Percentiles rank a stretch among this genome's conserved stretches.
These are phyloP conservation scores for Peucedramus taeniatus DNA, from an alignment of 2,113 vertebrate genomes.

Conservation along the genomic window DNA sequence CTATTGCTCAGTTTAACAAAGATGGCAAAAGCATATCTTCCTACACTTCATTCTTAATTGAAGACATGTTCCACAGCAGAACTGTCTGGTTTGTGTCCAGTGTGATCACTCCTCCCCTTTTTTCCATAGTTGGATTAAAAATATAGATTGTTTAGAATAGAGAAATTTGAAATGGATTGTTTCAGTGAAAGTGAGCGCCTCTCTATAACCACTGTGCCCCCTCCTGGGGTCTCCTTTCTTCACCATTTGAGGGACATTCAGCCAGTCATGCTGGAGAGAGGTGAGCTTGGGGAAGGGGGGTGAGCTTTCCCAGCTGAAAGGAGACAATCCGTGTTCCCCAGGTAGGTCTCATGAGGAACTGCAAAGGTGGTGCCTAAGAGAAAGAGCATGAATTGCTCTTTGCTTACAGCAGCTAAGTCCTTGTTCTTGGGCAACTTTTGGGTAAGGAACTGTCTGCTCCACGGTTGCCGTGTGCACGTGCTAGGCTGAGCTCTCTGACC, in stretches of 20 bases:
- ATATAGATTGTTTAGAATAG: background rate
- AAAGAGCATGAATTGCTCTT: background rate
- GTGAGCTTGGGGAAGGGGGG: background rate
- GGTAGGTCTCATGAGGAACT: background rate
- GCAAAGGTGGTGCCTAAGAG: background rate
- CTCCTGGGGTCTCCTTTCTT: background rate
- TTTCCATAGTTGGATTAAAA: background rate
- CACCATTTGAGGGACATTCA: background rate
- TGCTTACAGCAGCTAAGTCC: background rate
- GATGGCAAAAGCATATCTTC: background rate
- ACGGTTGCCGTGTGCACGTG: fast-evolving
- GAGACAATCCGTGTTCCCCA: background rate
- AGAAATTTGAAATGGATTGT: background rate
- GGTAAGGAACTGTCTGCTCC: background rate
- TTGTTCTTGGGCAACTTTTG: background rate
- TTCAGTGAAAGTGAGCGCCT: background rate
- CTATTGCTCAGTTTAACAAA: background rate
- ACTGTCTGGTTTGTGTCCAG: background rate
- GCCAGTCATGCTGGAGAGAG: background rate
- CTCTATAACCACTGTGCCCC: background rate
- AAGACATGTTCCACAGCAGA: background rate
- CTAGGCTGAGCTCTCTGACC: background rate
- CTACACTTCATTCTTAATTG: background rate
- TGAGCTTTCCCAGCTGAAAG: background rate
- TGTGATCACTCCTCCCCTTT: background rate